Evolutionary conservation across 2,888 invertebrate species (phyloP).

Genomic region (Hemicrepidius hirtus): DNA sequence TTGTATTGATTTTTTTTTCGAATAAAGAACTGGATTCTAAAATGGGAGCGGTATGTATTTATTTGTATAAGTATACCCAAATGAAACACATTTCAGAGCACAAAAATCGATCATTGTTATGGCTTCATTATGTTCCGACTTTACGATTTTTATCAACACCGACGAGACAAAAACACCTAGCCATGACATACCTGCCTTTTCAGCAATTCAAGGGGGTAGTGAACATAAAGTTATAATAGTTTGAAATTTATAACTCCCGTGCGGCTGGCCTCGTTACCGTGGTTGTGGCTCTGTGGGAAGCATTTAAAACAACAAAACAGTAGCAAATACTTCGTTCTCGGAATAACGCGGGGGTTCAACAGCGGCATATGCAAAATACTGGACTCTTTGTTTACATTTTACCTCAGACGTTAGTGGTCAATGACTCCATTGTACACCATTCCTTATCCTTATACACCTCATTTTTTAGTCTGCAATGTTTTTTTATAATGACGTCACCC

Average conservation of each 20-base stretch:
- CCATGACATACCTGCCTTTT: too few species aligned
- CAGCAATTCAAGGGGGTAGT: too few species aligned
- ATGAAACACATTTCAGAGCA: too few species aligned
- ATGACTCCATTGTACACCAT: conserved; percentile 26
- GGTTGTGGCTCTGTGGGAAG: conserved; percentile 3
- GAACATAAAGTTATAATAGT: conserved; percentile 6
- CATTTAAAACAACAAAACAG: conserved; percentile 20
- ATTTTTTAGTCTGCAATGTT: not conserved
- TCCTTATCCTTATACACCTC: conserved; percentile 5
- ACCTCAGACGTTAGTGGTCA: conserved; percentile 29
- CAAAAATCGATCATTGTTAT: too few species aligned
- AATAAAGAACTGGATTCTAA: too few species aligned
- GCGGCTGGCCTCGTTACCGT: conserved; percentile 8
- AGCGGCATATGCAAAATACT: conserved; percentile 15
- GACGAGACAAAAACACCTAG: too few species aligned
- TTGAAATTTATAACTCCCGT: conserved; percentile 2
- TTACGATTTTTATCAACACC: too few species aligned
- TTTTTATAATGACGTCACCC: conserved; percentile 7
- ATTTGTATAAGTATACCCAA: too few species aligned
- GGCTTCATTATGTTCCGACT: too few species aligned
- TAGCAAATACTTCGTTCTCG: conserved; percentile 4
- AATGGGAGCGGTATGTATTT: too few species aligned
- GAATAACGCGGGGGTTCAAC: conserved; percentile 18
- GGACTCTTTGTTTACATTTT: conserved; percentile 5
- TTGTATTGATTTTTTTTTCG: too few species aligned